These are phyloP conservation scores for Drosophila sordidula DNA, from an alignment of 2,888 invertebrate species.

Conservation along the genomic window DNA sequence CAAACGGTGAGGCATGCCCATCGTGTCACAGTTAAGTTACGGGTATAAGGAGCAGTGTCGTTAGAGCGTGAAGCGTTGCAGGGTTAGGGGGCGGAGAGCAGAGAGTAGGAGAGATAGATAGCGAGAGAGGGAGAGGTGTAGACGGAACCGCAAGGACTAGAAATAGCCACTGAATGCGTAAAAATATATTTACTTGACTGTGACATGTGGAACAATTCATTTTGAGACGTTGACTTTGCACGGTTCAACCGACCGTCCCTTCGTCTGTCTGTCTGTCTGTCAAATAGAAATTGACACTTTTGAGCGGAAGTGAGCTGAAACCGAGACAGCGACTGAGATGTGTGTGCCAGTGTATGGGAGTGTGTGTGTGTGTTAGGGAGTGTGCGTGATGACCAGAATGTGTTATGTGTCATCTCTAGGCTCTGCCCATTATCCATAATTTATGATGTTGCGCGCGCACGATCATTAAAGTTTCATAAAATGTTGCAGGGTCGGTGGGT, in stretches of 20 bases:
- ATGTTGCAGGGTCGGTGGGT: not conserved
- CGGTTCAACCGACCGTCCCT: not conserved
- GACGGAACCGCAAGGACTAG: slow-evolving; percentile 1
- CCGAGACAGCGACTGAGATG: not conserved
- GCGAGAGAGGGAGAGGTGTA: no score
- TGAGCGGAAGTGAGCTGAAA: slow-evolving; percentile 17
- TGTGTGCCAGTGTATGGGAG: slow-evolving; percentile 1
- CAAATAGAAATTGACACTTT: slow-evolving; percentile 59
- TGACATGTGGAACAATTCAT: slow-evolving; percentile 54
- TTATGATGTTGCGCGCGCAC: slow-evolving; percentile 53
- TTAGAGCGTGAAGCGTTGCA: slow-evolving; percentile 12
- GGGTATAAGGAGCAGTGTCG: slow-evolving; percentile 28
- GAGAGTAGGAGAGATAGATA: no score
- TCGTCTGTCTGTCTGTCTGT: slow-evolving; percentile 18
- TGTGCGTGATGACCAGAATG: slow-evolving; percentile 35
- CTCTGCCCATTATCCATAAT: slow-evolving; percentile 48
- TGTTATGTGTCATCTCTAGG: slow-evolving; percentile 45
- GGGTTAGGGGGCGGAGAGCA: not conserved
- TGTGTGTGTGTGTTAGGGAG: not conserved
- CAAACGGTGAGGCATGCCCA: slow-evolving; percentile 4
- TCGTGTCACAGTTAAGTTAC: not conserved
- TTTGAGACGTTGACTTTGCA: slow-evolving; percentile 20
- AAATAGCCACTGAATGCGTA: slow-evolving; percentile 35
- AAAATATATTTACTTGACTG: slow-evolving; percentile 54
- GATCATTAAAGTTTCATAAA: slow-evolving; percentile 61